A percentile compares a stretch with the other conserved stretches of the same genome.
phyloP scores from a whole-genome alignment of 2,888 invertebrate genomes.

The Volucella inanis region DNA sequence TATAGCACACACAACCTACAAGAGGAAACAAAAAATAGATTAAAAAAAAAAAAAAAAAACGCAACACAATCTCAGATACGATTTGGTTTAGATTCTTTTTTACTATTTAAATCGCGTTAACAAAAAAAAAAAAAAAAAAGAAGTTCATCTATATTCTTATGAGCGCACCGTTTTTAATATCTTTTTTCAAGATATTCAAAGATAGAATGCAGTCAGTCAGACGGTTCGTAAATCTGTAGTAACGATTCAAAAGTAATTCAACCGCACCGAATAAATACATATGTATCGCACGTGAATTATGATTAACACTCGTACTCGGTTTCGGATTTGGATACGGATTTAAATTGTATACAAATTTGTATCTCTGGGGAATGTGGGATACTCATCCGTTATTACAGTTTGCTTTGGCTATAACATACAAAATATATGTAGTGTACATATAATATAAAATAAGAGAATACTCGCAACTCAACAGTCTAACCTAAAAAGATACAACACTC shows the following conservation, averaged over 20 bases:
- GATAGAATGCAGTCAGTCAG: too few relatives aligned
- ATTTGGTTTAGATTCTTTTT: too few relatives aligned
- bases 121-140: neutral
- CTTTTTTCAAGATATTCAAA: too few relatives aligned
- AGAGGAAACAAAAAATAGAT: slow-evolving; percentile 3
- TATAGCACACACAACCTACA: neutral
- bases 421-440: neutral
- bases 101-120: too few relatives aligned
- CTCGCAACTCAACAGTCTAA: neutral
- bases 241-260: slow-evolving; percentile 55
- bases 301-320: slow-evolving; percentile 26
- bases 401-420: slow-evolving; percentile 13
- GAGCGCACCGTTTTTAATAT: neutral
- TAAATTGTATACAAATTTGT: neutral
- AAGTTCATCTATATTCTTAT: slow-evolving; percentile 1
- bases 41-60: slow-evolving; percentile 6
- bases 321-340: too few relatives aligned
- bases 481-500: slow-evolving; percentile 57
- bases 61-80: slow-evolving; percentile 18
- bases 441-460: slow-evolving; percentile 16
- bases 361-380: neutral
- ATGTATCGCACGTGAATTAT: slow-evolving; percentile 65
- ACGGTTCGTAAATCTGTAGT: neutral
- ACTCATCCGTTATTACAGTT: slow-evolving; percentile 39
- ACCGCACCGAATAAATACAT: slow-evolving; percentile 48